Base-by-base conservation (phyloP, 2,888 invertebrate species). In the Bombylius major region DNA sequence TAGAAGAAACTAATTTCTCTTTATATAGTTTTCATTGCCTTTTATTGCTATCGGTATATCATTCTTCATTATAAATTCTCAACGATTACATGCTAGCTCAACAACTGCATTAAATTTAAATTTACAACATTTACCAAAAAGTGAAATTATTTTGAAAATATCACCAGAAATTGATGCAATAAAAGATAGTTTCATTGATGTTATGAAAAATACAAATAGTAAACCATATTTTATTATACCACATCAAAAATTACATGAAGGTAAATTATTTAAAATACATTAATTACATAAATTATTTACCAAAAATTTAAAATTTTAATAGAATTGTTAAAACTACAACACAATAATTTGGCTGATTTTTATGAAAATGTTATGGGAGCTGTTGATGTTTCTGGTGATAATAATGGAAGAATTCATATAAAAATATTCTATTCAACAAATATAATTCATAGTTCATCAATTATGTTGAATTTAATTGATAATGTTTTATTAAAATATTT, bases 361-460 rank as follows among this genome's bases (percentile, higher is more conserved):
- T 64, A 71, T 49, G 68, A 73, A 56, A 63, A 69, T 48, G 66
- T 67, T 14, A 65, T 73, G 52, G 73, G 70, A 5, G 62, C 67
- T 9, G 59, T 72, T 47, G 62, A 66, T 47, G 59, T 71, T 45
- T 55, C 51, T 4, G 45, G 52, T 13, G 63, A 56, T 5, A 61
- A 59, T 32, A 45, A 51, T 13, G 46, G 36, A 12, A 34, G 13
- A 47, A 23, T 47, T 32, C 14, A 46, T 36, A 14, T 71, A 7
- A 60, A 59, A 11, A 59, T 76, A 3, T 66, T 76, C 59, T 79
- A 75, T 64, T 78, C 79, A 0, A 68, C 69, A 52, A 72, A 73
- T 58, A 76, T 79, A 4, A 62, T 75, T 12, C 81, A 81, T 59
- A 77, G 78, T 51, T 73, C 77, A 3, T 78, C 78, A 3, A 76